These are phyloP conservation scores for Python bivittatus DNA, from an alignment of 2,113 vertebrate species.

Conservation along the genomic window DNA sequence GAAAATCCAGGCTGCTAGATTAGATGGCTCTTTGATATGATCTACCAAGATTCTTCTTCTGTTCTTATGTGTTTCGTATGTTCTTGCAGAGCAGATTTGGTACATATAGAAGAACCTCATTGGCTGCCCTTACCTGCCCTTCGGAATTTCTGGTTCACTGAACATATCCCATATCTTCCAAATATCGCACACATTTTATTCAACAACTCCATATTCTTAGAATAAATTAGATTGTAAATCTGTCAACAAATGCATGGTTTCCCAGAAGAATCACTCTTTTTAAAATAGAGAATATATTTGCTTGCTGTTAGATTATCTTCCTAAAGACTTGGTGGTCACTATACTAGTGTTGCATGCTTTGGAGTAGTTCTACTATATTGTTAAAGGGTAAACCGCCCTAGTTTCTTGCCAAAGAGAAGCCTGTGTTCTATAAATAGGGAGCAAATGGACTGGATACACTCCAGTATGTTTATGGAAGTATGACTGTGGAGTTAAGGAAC, in stretches of 20 bases:
- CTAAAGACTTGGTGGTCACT: not conserved
- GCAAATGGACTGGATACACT: not conserved
- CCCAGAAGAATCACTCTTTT: not conserved
- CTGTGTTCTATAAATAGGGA: not conserved
- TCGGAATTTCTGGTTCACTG: not conserved
- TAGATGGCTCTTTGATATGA: not conserved
- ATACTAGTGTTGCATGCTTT: too few species aligned
- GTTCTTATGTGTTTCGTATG: not conserved
- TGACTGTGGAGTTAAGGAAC: not conserved
- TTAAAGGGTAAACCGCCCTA: not conserved
- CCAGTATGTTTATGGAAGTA: not conserved
- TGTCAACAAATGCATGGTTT: not conserved
- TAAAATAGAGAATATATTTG: not conserved
- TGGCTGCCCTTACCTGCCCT: not conserved
- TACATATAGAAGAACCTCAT: not conserved
- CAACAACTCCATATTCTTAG: not conserved
- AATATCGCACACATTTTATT: too few species aligned
- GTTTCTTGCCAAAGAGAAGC: not conserved
- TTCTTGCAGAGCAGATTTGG: not conserved
- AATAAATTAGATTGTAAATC: not conserved
- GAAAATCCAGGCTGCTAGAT: not conserved
- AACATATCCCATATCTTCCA: not conserved
- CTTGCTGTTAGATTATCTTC: not conserved
- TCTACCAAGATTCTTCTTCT: not conserved
- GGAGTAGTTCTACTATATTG: not conserved